These are phyloP conservation scores for Condylostylus longicornis DNA, from an alignment of 1,140 invertebrate genomes.

Conservation along the genomic window DNA sequence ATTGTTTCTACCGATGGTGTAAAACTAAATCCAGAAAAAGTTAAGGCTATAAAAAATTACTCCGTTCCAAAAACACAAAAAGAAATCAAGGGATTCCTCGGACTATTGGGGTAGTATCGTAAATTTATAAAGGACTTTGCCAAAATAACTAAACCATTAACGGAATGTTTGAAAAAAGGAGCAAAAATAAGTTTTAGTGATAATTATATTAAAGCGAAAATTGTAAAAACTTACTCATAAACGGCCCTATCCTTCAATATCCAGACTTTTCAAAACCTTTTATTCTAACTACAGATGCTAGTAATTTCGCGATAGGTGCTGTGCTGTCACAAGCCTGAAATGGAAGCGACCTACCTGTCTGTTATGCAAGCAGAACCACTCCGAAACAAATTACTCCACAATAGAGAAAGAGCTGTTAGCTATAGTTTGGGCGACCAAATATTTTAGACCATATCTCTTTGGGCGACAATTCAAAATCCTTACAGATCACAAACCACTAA, in stretches of 20 bases:
- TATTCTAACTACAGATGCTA: slow-evolving; percentile 21
- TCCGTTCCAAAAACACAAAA: slow-evolving; percentile 10
- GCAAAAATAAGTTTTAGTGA: neutral
- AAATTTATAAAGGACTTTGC: slow-evolving; percentile 11
- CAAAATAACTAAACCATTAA: slow-evolving; percentile 7
- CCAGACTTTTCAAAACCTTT: slow-evolving; percentile 25
- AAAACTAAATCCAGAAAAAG: slow-evolving; percentile 12
- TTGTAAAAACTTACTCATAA: slow-evolving; percentile 12
- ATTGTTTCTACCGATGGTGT: slow-evolving; percentile 4
- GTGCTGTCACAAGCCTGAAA: slow-evolving; percentile 9
- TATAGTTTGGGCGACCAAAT: slow-evolving; percentile 28
- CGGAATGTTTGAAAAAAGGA: neutral
- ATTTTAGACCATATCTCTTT: slow-evolving; percentile 28
- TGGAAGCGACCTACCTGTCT: slow-evolving; percentile 14
- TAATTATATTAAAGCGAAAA: slow-evolving; percentile 10
- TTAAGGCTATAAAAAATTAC: slow-evolving; percentile 7
- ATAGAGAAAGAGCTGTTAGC: slow-evolving; percentile 22
- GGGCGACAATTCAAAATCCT: slow-evolving; percentile 18
- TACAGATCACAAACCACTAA: slow-evolving; percentile 28
- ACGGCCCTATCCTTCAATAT: slow-evolving; percentile 18
- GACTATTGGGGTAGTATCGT: slow-evolving; percentile 6
- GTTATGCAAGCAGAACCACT: slow-evolving; percentile 13
- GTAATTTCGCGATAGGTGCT: neutral
- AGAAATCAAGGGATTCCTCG: slow-evolving; percentile 11
- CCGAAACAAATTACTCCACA: slow-evolving; percentile 14